Conservation (phyloP, 2,113 vertebrate genomes). For the Probosciger aterrimus region DNA sequence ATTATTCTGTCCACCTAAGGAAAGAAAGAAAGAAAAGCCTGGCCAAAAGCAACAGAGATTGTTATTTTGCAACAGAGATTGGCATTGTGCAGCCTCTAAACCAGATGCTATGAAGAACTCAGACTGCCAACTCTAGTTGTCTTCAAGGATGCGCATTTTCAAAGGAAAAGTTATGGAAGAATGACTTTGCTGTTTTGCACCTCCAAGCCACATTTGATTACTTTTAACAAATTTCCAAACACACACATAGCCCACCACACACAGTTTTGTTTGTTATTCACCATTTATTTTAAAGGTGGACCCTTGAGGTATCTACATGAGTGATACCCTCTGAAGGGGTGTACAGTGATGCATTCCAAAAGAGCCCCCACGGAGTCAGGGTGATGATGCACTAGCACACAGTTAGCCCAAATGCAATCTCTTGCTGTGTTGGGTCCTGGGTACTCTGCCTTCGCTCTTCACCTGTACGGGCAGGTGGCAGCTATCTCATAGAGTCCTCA, state of each 20-base stretch:
- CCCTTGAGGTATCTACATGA: not conserved
- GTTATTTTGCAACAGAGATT: not conserved
- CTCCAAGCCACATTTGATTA: accelerated
- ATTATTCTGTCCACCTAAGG: not conserved
- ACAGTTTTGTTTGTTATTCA: not conserved
- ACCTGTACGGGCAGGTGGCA: not conserved
- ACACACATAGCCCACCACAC: not conserved
- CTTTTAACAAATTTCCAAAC: not conserved
- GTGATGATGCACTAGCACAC: not conserved
- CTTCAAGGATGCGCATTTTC: not conserved
- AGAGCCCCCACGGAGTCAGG: accelerated
- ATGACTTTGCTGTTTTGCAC: not conserved
- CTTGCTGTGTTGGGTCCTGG: not conserved
- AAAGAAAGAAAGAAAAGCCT: not conserved
- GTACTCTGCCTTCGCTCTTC: not conserved
- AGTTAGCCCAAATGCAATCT: not conserved
- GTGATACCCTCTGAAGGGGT: not conserved
- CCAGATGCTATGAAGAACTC: not conserved
- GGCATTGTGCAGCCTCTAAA: not conserved
- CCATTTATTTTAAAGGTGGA: not conserved
- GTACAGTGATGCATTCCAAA: not conserved
- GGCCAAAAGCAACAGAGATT: not conserved
- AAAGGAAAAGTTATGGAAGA: not conserved
- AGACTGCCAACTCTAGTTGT: not conserved
- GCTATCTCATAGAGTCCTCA: not conserved